Conservation (phyloP, 2,113 vertebrate species). For the Oenanthe oenanthe region DNA sequence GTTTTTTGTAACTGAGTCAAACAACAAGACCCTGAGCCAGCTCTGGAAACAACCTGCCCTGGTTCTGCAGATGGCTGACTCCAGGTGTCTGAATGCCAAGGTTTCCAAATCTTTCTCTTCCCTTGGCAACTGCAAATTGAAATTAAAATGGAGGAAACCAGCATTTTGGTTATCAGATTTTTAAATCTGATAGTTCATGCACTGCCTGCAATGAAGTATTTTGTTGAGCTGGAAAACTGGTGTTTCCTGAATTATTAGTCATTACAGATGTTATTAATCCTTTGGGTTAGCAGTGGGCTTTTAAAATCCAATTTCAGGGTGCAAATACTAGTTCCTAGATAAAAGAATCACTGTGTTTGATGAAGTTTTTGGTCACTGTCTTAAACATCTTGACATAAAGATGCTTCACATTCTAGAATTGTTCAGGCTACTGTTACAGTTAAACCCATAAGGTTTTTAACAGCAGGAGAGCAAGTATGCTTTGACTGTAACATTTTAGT, state of each 20-base stretch:
- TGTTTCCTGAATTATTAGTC: neutral
- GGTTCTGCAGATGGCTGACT: neutral
- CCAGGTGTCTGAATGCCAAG: neutral
- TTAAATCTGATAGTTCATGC: neutral
- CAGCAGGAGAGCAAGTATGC: neutral
- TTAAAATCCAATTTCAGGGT: neutral
- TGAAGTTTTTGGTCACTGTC: neutral
- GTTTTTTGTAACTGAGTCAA: neutral
- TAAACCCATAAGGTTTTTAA: neutral
- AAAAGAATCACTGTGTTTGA: neutral
- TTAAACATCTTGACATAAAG: neutral
- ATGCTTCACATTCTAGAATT: neutral
- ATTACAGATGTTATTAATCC: neutral
- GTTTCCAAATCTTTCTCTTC: neutral
- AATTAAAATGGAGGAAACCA: neutral
- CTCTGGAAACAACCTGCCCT: neutral
- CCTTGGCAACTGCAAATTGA: neutral
- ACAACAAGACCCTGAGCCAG: neutral
- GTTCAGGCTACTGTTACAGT: neutral
- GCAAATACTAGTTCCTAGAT: neutral
- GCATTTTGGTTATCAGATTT: neutral
- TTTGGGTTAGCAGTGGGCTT: neutral
- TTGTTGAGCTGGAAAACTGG: neutral
- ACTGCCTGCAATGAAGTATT: neutral
- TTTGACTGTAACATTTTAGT: neutral